phyloP scores from a whole-genome alignment of 2,888 invertebrate genomes.

The Belgica antarctica region DNA sequence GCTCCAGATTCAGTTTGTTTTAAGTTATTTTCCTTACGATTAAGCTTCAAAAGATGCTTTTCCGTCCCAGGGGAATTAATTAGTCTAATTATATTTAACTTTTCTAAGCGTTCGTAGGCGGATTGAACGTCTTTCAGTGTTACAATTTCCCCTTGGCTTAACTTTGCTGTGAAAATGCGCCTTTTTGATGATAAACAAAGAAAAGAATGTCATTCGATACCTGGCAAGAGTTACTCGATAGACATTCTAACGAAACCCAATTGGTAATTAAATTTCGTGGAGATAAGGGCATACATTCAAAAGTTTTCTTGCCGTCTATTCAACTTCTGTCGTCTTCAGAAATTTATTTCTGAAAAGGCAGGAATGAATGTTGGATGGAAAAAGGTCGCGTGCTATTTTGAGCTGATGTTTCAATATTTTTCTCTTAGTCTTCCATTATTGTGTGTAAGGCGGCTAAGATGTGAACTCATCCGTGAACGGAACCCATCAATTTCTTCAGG shows the following conservation, averaged over 20 bases:
- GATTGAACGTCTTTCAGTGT: not conserved
- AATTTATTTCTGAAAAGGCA: slow-evolving; percentile 7
- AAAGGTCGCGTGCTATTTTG: slow-evolving; percentile 44
- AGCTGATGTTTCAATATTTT: slow-evolving; percentile 42
- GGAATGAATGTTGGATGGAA: slow-evolving; percentile 10
- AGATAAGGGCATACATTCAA: slow-evolving; percentile 40
- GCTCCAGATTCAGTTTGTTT: too few relatives aligned
- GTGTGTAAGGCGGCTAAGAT: slow-evolving; percentile 38
- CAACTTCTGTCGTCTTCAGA: slow-evolving; percentile 20
- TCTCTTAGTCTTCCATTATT: not conserved
- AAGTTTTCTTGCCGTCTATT: slow-evolving; percentile 20
- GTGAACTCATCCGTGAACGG: slow-evolving; percentile 39
- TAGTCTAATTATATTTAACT: slow-evolving; percentile 17
- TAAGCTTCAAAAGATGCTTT: not conserved
- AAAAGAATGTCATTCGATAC: not conserved
- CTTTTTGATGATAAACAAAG: not conserved
- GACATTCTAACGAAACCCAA: slow-evolving; percentile 22
- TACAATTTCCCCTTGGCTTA: slow-evolving; percentile 8
- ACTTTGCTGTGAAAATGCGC: slow-evolving; percentile 10
- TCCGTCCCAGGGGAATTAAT: not conserved
- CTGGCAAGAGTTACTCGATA: not conserved
- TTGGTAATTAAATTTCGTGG: slow-evolving; percentile 30
- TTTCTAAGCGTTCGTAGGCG: not conserved
- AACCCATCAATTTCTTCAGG: slow-evolving; percentile 36
- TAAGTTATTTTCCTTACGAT: slow-evolving; percentile 15